Evolutionary conservation across 2,888 invertebrate genomes (phyloP).

Genomic region (Tachina fera): DNA sequence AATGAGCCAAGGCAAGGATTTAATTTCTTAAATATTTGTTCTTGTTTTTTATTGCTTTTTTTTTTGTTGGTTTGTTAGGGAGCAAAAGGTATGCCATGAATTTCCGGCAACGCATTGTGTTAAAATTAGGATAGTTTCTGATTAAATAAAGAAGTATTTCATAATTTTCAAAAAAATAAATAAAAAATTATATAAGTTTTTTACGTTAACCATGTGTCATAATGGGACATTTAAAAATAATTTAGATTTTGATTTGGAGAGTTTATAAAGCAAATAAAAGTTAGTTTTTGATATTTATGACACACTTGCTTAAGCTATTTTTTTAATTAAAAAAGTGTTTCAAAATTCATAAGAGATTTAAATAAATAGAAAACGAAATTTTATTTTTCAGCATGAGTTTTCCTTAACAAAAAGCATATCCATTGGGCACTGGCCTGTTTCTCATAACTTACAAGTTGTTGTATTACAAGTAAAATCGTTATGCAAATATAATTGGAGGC

Average conservation of each 20-base stretch:
- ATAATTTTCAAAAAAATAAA: conserved; percentile 9
- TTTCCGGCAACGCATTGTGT: conserved; percentile 68
- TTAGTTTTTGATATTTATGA: not conserved
- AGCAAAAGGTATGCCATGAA: conserved; percentile 66
- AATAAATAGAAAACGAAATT: too few relatives aligned
- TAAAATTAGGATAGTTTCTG: conserved; percentile 57
- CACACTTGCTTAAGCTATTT: not conserved
- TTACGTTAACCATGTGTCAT: conserved; percentile 61
- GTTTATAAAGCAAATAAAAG: not conserved
- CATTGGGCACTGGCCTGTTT: too few relatives aligned
- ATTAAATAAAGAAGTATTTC: conserved; percentile 15
- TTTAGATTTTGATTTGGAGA: not conserved
- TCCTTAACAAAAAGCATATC: too few relatives aligned
- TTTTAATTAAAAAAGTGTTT: too few relatives aligned
- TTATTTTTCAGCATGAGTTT: too few relatives aligned
- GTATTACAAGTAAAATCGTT: too few relatives aligned
- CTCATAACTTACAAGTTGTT: too few relatives aligned
- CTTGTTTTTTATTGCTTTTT: conserved; percentile 12
- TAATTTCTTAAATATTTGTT: conserved; percentile 54
- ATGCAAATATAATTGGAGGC: too few relatives aligned
- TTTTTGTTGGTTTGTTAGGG: not conserved
- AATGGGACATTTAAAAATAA: conserved; percentile 48
- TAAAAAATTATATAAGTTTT: not conserved
- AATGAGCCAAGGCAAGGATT: conserved; percentile 51
- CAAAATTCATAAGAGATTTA: too few relatives aligned